Evolutionary conservation across 2,797 vertebrate genomes (phyloP).

Genomic region (Danio aesculapii): DNA sequence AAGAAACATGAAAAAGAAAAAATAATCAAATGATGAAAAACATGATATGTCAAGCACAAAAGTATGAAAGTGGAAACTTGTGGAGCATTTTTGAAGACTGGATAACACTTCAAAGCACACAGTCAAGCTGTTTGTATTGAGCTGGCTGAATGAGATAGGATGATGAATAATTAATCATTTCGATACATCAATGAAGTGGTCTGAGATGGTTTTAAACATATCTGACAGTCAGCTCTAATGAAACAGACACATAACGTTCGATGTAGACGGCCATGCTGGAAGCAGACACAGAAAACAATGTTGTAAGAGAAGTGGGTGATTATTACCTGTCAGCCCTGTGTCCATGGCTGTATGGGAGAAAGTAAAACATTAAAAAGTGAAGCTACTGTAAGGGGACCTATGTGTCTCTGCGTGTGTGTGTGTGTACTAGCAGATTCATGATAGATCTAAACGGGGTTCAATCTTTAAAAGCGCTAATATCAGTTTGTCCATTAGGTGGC

Average conservation of each 20-base stretch:
- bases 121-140: neutral
- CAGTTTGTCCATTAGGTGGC: conserved; percentile 60
- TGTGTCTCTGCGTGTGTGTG: conserved; percentile 30
- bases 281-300: conserved; percentile 52
- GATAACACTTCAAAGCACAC: neutral
- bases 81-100: conserved; percentile 7
- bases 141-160: neutral
- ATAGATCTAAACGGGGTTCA: neutral
- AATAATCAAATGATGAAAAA: too few relatives aligned
- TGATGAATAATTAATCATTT: conserved; percentile 27
- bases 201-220: conserved; percentile 24
- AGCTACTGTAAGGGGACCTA: conserved; percentile 21
- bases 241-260: conserved; percentile 28
- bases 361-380: conserved; percentile 68
- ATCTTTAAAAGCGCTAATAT: neutral
- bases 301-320: conserved; percentile 48
- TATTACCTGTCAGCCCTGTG: conserved; percentile 98
- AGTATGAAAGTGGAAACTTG: neutral
- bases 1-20: too few relatives aligned
- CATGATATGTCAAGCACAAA: neutral
- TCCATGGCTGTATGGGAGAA: conserved; percentile 91
- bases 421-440: neutral
- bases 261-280: conserved; percentile 35
- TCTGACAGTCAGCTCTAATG: conserved; percentile 36
- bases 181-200: neutral